Evolutionary conservation across 2,113 vertebrate genomes (phyloP).

Genomic region (Lepus timidus): DNA sequence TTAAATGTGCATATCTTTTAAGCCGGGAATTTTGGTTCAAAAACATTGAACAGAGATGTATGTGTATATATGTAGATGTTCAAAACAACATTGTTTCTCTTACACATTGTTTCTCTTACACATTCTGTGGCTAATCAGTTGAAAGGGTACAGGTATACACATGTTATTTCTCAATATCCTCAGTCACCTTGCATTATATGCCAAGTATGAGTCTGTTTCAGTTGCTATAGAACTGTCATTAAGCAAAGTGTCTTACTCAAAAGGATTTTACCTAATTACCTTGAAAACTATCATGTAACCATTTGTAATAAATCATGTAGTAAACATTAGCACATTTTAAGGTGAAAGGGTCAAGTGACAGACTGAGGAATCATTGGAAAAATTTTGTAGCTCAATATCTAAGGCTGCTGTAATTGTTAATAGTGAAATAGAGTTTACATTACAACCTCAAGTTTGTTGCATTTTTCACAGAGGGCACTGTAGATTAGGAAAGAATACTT

Average conservation of each 20-base stretch:
- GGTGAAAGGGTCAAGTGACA: not conserved
- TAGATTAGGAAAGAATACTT: constrained; percentile 1
- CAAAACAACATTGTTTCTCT: not conserved
- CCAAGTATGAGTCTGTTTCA: not conserved
- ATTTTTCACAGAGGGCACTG: not conserved
- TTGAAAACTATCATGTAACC: not conserved
- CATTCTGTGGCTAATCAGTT: not conserved
- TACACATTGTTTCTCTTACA: constrained; percentile 1
- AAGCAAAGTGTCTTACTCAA: not conserved
- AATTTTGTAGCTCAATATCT: not conserved
- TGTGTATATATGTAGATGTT: not conserved
- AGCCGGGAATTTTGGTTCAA: not conserved
- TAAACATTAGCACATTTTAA: not conserved
- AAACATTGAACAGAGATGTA: not conserved
- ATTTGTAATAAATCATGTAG: not conserved
- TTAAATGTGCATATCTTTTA: not conserved
- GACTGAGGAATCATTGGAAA: not conserved
- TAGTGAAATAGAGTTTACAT: not conserved
- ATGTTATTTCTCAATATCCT: not conserved
- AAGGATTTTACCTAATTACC: not conserved
- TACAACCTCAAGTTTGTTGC: not conserved
- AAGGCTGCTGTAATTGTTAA: not conserved
- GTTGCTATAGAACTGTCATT: not conserved
- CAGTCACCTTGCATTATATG: not conserved
- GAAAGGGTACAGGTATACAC: not conserved